A percentile compares a stretch with the other conserved stretches of the same genome.
Conservation (phyloP, 2,888 invertebrate species). For the Tipula helvola region DNA sequence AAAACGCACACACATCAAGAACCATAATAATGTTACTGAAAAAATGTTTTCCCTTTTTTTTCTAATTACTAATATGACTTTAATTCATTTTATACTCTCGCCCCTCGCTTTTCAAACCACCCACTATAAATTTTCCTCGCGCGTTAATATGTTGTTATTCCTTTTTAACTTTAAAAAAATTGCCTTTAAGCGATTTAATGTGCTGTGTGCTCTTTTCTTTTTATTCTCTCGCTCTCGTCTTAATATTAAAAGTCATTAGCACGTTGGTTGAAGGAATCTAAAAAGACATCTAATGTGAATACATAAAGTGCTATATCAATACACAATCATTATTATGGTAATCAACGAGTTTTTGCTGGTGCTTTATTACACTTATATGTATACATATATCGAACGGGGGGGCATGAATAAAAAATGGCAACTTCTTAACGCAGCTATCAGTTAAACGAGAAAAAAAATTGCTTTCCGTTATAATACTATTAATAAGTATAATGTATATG, state of each 20-base stretch:
- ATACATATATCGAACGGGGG: background rate
- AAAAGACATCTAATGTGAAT: background rate
- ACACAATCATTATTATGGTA: constrained; percentile 4
- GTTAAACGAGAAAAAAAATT: background rate
- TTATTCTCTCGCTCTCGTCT: background rate
- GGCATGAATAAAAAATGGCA: background rate
- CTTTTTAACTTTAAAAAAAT: background rate
- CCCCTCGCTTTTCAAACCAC: background rate
- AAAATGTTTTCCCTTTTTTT: background rate
- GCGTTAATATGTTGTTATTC: background rate
- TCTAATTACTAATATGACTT: constrained; percentile 4
- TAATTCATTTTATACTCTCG: background rate
- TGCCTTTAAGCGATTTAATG: background rate
- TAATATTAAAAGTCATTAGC: background rate
- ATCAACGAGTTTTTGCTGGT: background rate
- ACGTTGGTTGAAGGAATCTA: background rate
- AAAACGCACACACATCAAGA: background rate
- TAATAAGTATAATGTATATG: background rate
- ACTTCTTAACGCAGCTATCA: background rate
- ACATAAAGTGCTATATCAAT: background rate
- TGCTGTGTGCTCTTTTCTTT: background rate
- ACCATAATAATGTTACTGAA: background rate
- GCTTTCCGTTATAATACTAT: background rate
- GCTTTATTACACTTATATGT: background rate
- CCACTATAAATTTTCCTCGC: background rate